These are phyloP conservation scores for Panorpa germanica DNA, from an alignment of 2,888 invertebrate species.

Conservation along the genomic window DNA sequence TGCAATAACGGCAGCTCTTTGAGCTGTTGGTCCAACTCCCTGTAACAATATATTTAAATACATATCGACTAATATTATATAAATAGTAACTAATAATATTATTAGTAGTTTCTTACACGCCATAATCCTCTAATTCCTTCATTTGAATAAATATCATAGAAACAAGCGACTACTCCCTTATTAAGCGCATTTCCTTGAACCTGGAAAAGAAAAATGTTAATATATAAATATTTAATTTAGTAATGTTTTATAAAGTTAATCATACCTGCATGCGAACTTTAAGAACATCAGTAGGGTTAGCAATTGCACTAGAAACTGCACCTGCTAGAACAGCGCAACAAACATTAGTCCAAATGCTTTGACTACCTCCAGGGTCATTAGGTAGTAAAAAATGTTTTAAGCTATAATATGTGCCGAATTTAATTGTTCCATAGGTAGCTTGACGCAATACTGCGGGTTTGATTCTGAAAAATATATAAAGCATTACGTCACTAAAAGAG, in stretches of 20 bases:
- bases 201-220: constrained; percentile 15
- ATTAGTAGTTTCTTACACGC: constrained; percentile 34
- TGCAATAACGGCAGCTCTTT: constrained; percentile 82
- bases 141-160: constrained; percentile 58
- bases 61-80: neutral
- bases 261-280: constrained; percentile 87
- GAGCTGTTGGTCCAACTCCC: constrained; percentile 84
- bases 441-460: constrained; percentile 84
- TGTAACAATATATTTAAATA: constrained; percentile 21
- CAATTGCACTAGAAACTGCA: constrained; percentile 84
- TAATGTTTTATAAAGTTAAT: no score
- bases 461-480: constrained; percentile 37
- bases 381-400: constrained; percentile 40
- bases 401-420: constrained; percentile 89
- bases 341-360: constrained; percentile 46
- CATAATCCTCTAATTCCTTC: constrained; percentile 79
- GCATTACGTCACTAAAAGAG: constrained; percentile 1
- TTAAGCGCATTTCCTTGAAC: constrained; percentile 33
- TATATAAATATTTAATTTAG: neutral
- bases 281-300: constrained; percentile 89
- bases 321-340: constrained; percentile 71
- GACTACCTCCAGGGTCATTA: constrained; percentile 25
- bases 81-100: constrained; percentile 6
- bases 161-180: constrained; percentile 49
- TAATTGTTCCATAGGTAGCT: constrained; percentile 90